Percentiles rank a stretch among this genome's conserved stretches.
These are phyloP conservation scores for Cecropterus lyciades DNA, from an alignment of 1,140 invertebrate genomes.

Conservation along the genomic window DNA sequence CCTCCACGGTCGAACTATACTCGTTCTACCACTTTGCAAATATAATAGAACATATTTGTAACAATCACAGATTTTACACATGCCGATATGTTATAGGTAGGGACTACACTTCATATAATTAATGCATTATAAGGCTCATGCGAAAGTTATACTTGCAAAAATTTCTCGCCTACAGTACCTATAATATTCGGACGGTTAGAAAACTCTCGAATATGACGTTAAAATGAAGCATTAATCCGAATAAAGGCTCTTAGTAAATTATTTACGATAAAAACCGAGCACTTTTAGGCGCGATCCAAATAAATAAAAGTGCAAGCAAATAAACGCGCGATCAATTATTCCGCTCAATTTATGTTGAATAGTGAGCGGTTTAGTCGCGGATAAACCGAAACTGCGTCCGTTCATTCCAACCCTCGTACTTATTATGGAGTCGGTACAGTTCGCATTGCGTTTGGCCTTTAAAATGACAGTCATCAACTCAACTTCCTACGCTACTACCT, in stretches of 20 bases:
- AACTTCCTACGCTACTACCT: conserved; percentile 25
- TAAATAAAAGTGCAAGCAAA: conserved; percentile 41
- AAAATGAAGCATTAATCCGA: not conserved
- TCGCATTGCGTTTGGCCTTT: conserved; percentile 21
- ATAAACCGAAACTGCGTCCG: conserved; percentile 41
- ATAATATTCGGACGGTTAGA: too few species aligned
- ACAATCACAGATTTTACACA: too few species aligned
- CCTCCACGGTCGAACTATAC: too few species aligned
- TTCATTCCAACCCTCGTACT: conserved; percentile 40
- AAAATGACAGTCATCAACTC: conserved; percentile 55
- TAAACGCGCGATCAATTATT: conserved; percentile 56
- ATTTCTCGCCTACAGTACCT: too few species aligned
- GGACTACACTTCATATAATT: too few species aligned
- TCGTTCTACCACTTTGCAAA: too few species aligned
- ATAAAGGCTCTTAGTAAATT: not conserved
- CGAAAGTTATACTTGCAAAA: too few species aligned
- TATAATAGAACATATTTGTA: too few species aligned
- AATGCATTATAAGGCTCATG: too few species aligned
- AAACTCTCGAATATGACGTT: not conserved
- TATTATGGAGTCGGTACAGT: conserved; percentile 22
- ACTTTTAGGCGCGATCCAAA: conserved; percentile 6
- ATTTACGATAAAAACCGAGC: conserved; percentile 4
- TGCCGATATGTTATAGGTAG: too few species aligned
- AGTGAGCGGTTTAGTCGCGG: conserved; percentile 45
- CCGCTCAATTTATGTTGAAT: conserved; percentile 60